A percentile compares a stretch with the other conserved stretches of the same genome.
phyloP scores from a whole-genome alignment of 2,888 invertebrate genomes.

The Heliothis peltigera region DNA sequence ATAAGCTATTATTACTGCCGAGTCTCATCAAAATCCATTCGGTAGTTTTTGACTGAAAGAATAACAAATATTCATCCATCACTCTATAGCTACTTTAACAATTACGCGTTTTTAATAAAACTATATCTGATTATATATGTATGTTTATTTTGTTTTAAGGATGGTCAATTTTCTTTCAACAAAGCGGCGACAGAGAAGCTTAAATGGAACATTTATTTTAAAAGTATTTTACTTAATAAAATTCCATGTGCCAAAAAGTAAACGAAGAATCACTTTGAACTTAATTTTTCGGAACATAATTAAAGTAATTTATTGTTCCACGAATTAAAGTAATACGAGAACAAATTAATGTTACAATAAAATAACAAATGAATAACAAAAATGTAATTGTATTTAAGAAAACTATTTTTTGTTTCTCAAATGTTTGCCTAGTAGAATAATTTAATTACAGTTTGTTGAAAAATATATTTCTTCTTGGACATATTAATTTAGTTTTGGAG shows the following conservation, averaged over 20 bases:
- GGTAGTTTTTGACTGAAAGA: too few relatives aligned
- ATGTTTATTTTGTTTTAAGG: too few relatives aligned
- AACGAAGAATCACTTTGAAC: background rate
- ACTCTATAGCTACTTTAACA: too few relatives aligned
- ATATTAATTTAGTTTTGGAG: background rate
- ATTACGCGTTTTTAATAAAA: too few relatives aligned
- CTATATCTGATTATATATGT: too few relatives aligned
- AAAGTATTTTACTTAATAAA: background rate
- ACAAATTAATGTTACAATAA: conserved; percentile 2
- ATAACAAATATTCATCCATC: too few relatives aligned
- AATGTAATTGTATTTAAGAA: conserved; percentile 11
- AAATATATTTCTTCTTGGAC: background rate
- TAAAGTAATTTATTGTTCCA: background rate
- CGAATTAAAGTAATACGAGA: conserved; percentile 7
- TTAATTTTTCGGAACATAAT: conserved; percentile 5
- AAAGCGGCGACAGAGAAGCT: too few relatives aligned
- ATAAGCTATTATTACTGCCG: too few relatives aligned
- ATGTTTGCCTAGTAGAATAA: conserved; percentile 4
- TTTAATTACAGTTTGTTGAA: background rate
- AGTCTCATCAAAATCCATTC: too few relatives aligned
- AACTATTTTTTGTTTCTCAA: conserved; percentile 10
- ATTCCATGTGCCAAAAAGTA: background rate
- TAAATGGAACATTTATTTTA: too few relatives aligned
- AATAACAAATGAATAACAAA: conserved; percentile 4
- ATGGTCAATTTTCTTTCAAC: too few relatives aligned